phyloP scores from a whole-genome alignment of 23 tunicate species.

The Phallusia fumigata region DNA sequence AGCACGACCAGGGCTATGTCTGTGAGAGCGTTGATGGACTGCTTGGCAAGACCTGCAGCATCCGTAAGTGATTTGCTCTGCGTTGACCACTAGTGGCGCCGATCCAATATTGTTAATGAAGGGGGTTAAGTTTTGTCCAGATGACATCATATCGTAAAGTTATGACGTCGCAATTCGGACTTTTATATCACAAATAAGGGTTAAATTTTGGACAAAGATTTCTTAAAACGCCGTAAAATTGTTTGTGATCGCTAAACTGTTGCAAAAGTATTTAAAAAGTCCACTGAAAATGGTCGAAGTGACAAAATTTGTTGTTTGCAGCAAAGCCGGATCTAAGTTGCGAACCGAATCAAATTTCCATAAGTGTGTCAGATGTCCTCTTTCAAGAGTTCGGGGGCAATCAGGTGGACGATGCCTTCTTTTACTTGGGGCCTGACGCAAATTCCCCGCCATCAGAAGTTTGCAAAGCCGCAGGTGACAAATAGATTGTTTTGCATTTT shows the following conservation, averaged over 20 bases:
- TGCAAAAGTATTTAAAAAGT: too few species aligned
- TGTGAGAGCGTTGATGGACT: constrained; percentile 18
- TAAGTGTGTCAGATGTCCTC: background rate
- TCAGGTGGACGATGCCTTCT: background rate
- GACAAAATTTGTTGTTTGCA: background rate
- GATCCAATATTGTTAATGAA: too few species aligned
- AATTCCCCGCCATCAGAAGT: background rate
- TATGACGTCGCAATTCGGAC: too few species aligned
- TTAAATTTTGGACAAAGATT: too few species aligned
- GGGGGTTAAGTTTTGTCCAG: too few species aligned
- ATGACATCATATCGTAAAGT: too few species aligned
- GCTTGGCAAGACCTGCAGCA: constrained; percentile 20
- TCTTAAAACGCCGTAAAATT: too few species aligned
- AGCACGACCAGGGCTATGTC: constrained; percentile 21
- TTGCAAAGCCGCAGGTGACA: constrained; percentile 15
- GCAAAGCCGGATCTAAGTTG: constrained; percentile 13
- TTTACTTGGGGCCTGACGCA: constrained; percentile 16
- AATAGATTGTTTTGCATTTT: background rate
- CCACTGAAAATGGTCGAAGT: too few species aligned
- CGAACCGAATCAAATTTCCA: background rate
- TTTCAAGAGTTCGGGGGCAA: constrained; percentile 7
- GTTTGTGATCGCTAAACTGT: too few species aligned
- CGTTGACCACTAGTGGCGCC: too few species aligned
- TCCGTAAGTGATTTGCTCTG: constrained; percentile 15
- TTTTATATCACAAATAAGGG: too few species aligned